A percentile compares a stretch with the other conserved stretches of the same genome.
These are phyloP conservation scores for Diabrotica balteata DNA, from an alignment of 2,888 invertebrate species.

Conservation along the genomic window DNA sequence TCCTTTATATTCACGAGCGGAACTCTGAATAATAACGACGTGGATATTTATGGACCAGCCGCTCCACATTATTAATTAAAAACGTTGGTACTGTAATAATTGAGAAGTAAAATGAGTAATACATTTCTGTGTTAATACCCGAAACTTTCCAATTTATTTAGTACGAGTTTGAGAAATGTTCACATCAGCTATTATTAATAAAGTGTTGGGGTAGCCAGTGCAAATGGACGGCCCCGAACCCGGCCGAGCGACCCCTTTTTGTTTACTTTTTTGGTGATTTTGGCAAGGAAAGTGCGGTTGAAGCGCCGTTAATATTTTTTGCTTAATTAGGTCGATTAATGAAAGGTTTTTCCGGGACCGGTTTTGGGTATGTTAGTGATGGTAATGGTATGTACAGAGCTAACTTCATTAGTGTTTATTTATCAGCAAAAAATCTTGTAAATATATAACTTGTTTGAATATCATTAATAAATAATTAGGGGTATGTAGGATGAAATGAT, in stretches of 20 bases:
- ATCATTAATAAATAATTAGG: too few species aligned
- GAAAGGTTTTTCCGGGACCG: too few species aligned
- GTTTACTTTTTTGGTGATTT: background rate
- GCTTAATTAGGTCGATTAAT: too few species aligned
- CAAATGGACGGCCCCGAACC: background rate
- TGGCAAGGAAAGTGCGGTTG: too few species aligned
- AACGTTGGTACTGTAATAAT: slow-evolving; percentile 1
- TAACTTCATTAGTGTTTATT: too few species aligned
- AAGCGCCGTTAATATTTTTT: too few species aligned
- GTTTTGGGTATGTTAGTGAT: too few species aligned
- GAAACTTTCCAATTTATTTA: slow-evolving; percentile 10
- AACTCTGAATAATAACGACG: background rate
- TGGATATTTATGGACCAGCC: background rate
- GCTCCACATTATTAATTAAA: slow-evolving; percentile 7
- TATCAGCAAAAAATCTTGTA: too few species aligned
- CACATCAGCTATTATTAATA: background rate
- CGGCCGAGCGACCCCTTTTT: background rate
- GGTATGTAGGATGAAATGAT: too few species aligned
- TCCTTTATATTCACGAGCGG: too few species aligned
- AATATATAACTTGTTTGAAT: too few species aligned
- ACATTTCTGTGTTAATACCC: background rate
- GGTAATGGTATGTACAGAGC: too few species aligned
- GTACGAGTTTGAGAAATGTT: slow-evolving; percentile 3
- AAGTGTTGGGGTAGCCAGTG: background rate
- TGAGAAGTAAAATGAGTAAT: slow-evolving; percentile 4